phyloP scores from a whole-genome alignment of 92 coral and sea anemone species.

The Isaurus tuberculatus region DNA sequence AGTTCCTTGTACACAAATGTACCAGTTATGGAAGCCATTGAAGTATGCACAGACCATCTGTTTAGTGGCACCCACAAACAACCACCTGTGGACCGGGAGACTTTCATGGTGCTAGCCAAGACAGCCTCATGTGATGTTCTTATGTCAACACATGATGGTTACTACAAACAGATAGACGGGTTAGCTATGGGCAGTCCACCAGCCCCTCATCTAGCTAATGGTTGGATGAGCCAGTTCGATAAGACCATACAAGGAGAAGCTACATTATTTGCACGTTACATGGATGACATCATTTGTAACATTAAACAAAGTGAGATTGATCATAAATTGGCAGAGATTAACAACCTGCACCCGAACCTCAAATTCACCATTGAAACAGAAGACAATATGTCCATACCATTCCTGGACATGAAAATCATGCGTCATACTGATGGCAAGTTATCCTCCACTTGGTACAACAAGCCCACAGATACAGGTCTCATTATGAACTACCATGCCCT shows the following conservation, averaged over 20 bases:
- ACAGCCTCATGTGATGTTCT: neutral
- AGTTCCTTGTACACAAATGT: slow-evolving; percentile 41
- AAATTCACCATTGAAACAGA: slow-evolving; percentile 1
- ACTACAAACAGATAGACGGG: neutral
- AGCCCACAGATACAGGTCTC: neutral
- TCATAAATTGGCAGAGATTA: neutral
- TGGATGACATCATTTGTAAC: too few relatives aligned
- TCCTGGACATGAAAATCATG: neutral
- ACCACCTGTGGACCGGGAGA: neutral
- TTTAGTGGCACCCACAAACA: neutral
- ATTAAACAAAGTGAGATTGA: too few relatives aligned
- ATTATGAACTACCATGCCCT: neutral
- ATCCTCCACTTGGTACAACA: neutral
- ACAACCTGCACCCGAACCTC: neutral
- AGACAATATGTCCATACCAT: neutral
- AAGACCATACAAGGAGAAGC: neutral
- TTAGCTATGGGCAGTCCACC: slow-evolving; percentile 27
- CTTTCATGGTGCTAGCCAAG: neutral
- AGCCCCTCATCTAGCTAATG: slow-evolving; percentile 26
- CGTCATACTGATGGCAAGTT: neutral
- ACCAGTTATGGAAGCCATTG: slow-evolving; percentile 20
- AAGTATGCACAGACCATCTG: neutral
- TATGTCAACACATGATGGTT: neutral
- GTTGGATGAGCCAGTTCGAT: slow-evolving; percentile 29
- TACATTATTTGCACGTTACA: too few relatives aligned